Base-by-base conservation (phyloP, 2,113 vertebrate genomes). In the Rhinolophus sinicus region DNA sequence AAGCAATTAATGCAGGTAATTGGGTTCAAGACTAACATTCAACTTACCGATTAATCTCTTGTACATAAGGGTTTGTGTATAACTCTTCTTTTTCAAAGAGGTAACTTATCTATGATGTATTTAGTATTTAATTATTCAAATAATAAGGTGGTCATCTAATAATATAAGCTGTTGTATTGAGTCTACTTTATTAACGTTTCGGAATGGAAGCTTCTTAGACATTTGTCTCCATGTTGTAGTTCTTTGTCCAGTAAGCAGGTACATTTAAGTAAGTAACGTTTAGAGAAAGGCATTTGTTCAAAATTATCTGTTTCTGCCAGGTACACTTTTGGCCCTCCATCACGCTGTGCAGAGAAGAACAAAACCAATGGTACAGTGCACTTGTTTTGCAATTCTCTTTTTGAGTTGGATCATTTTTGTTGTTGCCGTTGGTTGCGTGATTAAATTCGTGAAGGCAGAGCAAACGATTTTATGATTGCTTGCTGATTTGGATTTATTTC, bases 401-500 rank as follows among this genome's bases (percentile, higher is more conserved):
- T 69, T 72, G 24, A 83, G 6, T 84, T 88, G 13, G 35, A 7
- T 75, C 14, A 56, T 95, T 78, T 76, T 78, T 89, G 22, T 81
- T 86, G 2, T 78, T 93, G 18, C 15, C 35, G 0, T 88, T 93
- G 22, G 21, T 92, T 75, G 13, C 52, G 60, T 95, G 56, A 60
- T 86, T 84, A 77, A 82, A 83, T 94, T 94, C 44, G 88, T 73
- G 30, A 76, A 85, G 18, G 30, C 62, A 85, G 21, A 88, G n/a
- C 21, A 84, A 72, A 62, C 38, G 8, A 8, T 82, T 67, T 81
- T 90, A 80, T 70, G 47, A 40, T 56, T 76, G 1, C 38, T 26
- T 87, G 96, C 62, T 98, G 82, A 98, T 95, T 96, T 90, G 47
- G 73, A 22, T 92, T 94, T 94, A 14, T 81, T 97, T 97, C 6